Conservation (phyloP, 2,113 vertebrate species). For the Promerops cafer region DNA sequence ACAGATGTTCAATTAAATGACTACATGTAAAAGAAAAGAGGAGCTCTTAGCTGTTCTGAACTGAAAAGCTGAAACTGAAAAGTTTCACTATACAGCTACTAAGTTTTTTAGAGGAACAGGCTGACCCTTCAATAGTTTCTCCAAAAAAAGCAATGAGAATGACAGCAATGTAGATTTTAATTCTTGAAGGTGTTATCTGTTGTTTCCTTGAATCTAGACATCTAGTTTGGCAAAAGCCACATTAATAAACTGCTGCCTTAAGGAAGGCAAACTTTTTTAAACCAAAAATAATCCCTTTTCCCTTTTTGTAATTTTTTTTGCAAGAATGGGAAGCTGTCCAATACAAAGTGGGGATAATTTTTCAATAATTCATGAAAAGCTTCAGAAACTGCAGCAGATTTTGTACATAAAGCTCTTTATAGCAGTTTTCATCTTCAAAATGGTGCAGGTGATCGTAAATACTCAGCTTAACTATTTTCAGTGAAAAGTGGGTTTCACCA, state of each 20-base stretch:
- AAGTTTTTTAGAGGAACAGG: not conserved
- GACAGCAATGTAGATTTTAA: not conserved
- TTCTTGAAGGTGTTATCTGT: not conserved
- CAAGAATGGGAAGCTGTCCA: not conserved
- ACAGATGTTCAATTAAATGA: not conserved
- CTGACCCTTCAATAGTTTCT: not conserved
- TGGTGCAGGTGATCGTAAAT: not conserved
- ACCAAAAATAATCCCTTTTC: not conserved
- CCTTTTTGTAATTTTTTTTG: not conserved
- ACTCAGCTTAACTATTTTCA: not conserved
- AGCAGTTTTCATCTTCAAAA: not conserved
- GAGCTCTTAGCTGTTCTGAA: not conserved
- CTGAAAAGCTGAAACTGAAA: too few species aligned
- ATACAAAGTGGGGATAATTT: not conserved
- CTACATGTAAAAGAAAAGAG: not conserved
- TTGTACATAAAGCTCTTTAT: not conserved
- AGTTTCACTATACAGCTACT: not conserved
- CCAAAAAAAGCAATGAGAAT: not conserved
- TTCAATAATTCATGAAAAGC: not conserved
- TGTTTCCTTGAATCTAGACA: not conserved
- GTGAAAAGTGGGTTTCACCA: not conserved
- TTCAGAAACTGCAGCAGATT: not conserved
- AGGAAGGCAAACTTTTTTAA: not conserved
- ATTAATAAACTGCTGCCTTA: not conserved
- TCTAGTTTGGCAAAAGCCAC: not conserved